Percentiles rank a stretch among this genome's conserved stretches.
These are phyloP conservation scores for Mercenaria mercenaria DNA, from an alignment of 1,140 invertebrate genomes.

Conservation along the genomic window DNA sequence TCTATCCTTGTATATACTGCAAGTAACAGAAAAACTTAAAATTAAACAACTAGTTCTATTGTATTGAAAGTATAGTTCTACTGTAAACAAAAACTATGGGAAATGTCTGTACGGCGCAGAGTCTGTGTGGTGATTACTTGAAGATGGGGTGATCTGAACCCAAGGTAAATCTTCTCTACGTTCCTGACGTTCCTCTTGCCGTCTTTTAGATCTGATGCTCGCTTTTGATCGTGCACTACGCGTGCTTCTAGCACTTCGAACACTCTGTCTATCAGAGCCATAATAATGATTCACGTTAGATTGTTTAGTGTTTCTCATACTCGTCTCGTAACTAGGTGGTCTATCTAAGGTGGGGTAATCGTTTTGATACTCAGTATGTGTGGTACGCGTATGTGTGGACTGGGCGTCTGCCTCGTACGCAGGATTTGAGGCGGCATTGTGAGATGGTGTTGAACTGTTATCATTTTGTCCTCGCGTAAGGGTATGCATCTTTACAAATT, in stretches of 20 bases:
- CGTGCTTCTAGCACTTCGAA: conserved; percentile 79
- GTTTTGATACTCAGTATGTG: conserved; percentile 28
- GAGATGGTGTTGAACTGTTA: conserved; percentile 6
- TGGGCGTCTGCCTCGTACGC: conserved; percentile 48
- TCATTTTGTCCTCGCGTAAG: conserved; percentile 55
- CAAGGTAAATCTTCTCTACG: conserved; percentile 80
- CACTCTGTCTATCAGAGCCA: conserved; percentile 79
- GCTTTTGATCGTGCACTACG: conserved; percentile 74
- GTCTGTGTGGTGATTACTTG: conserved; percentile 60
- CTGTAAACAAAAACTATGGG: conserved; percentile 43
- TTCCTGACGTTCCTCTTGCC: conserved; percentile 64
- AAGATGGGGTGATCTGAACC: conserved; percentile 83
- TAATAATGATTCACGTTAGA: conserved; percentile 76
- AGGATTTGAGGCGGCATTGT: conserved; percentile 39
- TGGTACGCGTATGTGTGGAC: conserved; percentile 50
- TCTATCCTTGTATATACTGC: too few relatives aligned
- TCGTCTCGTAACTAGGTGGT: conserved; percentile 82
- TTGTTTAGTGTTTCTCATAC: conserved; percentile 76
- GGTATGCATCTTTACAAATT: conserved; percentile 85
- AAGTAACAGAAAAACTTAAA: too few relatives aligned
- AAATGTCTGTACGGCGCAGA: conserved; percentile 73
- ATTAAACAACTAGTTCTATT: too few relatives aligned
- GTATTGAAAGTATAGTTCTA: too few relatives aligned
- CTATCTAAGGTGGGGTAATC: conserved; percentile 74
- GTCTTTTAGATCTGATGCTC: conserved; percentile 71